phyloP scores from a whole-genome alignment of 2,113 vertebrate genomes.

The Neotragus pygmaeus region DNA sequence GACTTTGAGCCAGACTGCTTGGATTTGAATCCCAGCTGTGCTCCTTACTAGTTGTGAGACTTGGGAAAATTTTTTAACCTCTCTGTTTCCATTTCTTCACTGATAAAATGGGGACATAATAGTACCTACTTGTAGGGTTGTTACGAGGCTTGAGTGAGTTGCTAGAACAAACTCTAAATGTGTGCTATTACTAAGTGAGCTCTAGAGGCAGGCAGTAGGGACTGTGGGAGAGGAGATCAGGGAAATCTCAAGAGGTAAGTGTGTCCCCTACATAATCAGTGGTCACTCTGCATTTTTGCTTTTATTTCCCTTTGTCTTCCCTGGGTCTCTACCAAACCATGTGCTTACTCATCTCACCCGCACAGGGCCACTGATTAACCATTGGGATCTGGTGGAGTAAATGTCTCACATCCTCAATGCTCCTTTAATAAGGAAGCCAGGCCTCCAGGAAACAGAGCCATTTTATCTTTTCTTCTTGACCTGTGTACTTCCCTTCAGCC shows the following conservation, averaged over 20 bases:
- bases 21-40: background rate
- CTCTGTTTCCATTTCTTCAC: background rate
- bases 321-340: background rate
- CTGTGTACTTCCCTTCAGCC: background rate
- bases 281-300: background rate
- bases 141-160: background rate
- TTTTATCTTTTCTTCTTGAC: background rate
- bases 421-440: background rate
- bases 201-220: background rate
- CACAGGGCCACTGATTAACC: background rate
- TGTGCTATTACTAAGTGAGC: background rate
- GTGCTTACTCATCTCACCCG: background rate
- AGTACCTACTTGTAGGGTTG: background rate
- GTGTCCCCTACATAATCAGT: background rate
- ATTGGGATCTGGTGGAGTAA: background rate
- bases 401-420: background rate
- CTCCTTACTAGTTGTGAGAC: background rate
- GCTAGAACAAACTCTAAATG: background rate
- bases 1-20: background rate
- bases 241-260: background rate
- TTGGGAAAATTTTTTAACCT: background rate
- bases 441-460: background rate
- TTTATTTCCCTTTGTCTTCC: background rate
- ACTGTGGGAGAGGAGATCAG: background rate
- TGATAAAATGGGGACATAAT: background rate